These are phyloP conservation scores for Myiopsitta monachus DNA, from an alignment of 2,113 vertebrate species.

Conservation along the genomic window DNA sequence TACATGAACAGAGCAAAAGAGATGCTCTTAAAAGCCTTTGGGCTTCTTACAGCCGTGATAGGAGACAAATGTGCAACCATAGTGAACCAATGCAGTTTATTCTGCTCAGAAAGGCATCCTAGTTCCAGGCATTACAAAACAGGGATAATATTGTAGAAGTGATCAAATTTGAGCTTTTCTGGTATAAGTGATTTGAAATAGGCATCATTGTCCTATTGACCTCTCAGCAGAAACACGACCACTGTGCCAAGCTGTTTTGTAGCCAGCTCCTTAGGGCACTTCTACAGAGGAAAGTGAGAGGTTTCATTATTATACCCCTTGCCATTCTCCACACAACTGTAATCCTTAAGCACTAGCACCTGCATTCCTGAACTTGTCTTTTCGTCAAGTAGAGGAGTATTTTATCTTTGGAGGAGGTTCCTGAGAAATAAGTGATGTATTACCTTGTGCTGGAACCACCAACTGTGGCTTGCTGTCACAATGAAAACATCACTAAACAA, in stretches of 20 bases:
- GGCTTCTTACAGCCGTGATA: neutral
- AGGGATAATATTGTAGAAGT: neutral
- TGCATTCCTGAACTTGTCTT: neutral
- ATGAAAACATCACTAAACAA: neutral
- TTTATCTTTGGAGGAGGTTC: constrained; percentile 22
- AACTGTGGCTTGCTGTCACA: neutral
- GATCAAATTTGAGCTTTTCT: constrained; percentile 22
- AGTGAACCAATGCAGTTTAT: neutral
- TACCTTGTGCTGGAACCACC: neutral
- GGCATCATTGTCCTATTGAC: neutral
- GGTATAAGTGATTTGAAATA: neutral
- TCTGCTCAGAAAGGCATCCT: neutral
- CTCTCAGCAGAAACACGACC: neutral
- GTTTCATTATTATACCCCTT: neutral
- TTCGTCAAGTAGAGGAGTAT: neutral
- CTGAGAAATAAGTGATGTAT: neutral
- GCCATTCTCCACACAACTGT: neutral
- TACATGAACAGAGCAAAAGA: neutral
- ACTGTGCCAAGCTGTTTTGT: neutral
- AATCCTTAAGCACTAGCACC: neutral
- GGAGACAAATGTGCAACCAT: neutral
- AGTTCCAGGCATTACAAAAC: neutral
- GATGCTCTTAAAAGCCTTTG: neutral
- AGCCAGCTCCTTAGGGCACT: neutral
- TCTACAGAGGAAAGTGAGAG: neutral